phyloP scores from a whole-genome alignment of 64 coral and sea anemone genomes.

The Hydrozoanthus tunicans region DNA sequence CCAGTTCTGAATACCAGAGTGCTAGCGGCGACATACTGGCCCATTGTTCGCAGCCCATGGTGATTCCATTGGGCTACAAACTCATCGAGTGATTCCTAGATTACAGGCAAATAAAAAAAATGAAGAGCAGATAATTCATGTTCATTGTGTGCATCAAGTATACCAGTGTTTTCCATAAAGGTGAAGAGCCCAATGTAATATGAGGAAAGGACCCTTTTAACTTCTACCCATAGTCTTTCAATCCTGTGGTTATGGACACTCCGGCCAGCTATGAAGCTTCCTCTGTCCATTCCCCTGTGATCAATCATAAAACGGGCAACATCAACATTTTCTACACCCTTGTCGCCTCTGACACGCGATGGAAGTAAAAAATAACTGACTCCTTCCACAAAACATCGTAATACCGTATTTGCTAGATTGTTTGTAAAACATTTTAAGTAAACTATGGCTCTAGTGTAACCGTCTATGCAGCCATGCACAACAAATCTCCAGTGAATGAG shows the following conservation, averaged over 20 bases:
- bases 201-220: conserved; percentile 51
- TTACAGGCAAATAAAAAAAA: conserved; percentile 23
- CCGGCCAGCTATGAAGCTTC: conserved; percentile 40
- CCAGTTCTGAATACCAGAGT: conserved; percentile 54
- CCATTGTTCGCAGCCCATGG: conserved; percentile 8
- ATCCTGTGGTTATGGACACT: conserved; percentile 42
- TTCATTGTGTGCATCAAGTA: conserved; percentile 48
- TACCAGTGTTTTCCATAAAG: conserved; percentile 50
- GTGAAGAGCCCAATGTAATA: conserved; percentile 47
- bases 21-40: conserved; percentile 20
- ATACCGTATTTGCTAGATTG: conserved; percentile 36
- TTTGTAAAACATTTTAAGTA: conserved; percentile 32
- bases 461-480: conserved; percentile 34
- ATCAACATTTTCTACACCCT: conserved; percentile 49
- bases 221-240: conserved; percentile 38
- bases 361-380: conserved; percentile 37
- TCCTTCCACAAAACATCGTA: conserved; percentile 51
- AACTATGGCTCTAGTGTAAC: conserved; percentile 38
- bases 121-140: conserved; percentile 50
- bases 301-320: conserved; percentile 44
- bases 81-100: conserved; percentile 49
- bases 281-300: conserved; percentile 25
- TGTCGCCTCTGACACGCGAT: conserved; percentile 58
- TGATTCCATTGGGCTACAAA: conserved; percentile 36
- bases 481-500: conserved; percentile 53